These are phyloP conservation scores for Teleogryllus oceanicus DNA, from an alignment of 2,888 invertebrate species.

Conservation along the genomic window DNA sequence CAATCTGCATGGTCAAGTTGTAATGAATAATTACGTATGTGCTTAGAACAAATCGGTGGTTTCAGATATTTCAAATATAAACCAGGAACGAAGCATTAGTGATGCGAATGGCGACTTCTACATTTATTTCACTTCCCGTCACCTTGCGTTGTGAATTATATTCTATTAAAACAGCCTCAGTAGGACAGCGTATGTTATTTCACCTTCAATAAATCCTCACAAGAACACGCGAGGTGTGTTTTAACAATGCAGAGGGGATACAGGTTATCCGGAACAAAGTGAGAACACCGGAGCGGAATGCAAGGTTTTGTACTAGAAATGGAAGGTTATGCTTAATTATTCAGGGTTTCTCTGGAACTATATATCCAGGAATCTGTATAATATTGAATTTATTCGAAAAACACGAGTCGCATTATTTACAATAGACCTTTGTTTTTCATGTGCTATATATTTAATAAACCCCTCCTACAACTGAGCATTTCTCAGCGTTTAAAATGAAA, in stretches of 20 bases:
- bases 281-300: neutral
- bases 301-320: neutral
- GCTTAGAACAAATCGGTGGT: neutral
- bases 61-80: neutral
- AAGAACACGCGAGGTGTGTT: neutral
- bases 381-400: too few species aligned
- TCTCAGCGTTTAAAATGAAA: too few species aligned
- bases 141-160: neutral
- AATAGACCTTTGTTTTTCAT: too few species aligned
- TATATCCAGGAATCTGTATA: too few species aligned
- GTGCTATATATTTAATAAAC: too few species aligned
- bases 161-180: neutral
- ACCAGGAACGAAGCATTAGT: neutral
- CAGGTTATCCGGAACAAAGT: neutral
- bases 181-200: neutral
- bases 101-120: neutral
- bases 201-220: conserved; percentile 6
- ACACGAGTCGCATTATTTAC: too few species aligned
- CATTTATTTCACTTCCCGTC: neutral
- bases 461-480: too few species aligned
- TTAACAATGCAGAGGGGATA: neutral
- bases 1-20: neutral
- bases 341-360: too few species aligned
- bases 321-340: too few species aligned
- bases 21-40: neutral